Base-by-base conservation (phyloP, 2,113 vertebrate genomes). In the Anas platyrhynchos region DNA sequence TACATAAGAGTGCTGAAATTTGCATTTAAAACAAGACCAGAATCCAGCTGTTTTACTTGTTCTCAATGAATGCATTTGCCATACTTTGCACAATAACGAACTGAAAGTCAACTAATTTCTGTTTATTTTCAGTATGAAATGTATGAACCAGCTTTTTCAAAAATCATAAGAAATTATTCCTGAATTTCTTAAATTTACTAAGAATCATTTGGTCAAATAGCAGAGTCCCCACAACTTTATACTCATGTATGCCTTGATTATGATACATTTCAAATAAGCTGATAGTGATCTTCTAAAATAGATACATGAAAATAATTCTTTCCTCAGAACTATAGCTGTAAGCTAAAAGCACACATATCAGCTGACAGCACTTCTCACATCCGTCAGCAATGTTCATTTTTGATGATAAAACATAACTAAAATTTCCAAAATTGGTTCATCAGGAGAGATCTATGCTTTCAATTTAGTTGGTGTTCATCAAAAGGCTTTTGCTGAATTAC, bases 331-430 rank as follows among this genome's bases (percentile, higher is more conserved):
- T 73, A 50, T 86, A 86, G 83, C 83, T 89, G 92, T 76, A 92
- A 96, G 93, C 86, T 92, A 93, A 96, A 97, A 82, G 8, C 6
- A 7, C 92, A 82, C 78, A 81, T 77, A 93, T 96, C 88, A 96
- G 92, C 77, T 95, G 92, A 96, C 83, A 84, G 80, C 86, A 86
- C 93, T 94, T 96, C 92, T 97, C 73, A 90, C 65, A 93, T 94
- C 94, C 12, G 21, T 96, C 88, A 91, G 88, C 90, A 93, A 13
- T 6, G 10, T 34, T 93, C 80, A 73, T 94, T 96, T 94, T 89
- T 96, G 93, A 96, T 96, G 92, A 95, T 86, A 96, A 95, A 96
- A 91, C 86, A 75, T 75, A 94, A 92, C 94, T 83, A 84, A 92
- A 91, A 89, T 91, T 92, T 93, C 88, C 83, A 83, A 86, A 95